Evolutionary conservation across 2,888 invertebrate genomes (phyloP), one percentile per base, ranked within the genome.

Genomic region (Idaea dimidiata): DNA sequence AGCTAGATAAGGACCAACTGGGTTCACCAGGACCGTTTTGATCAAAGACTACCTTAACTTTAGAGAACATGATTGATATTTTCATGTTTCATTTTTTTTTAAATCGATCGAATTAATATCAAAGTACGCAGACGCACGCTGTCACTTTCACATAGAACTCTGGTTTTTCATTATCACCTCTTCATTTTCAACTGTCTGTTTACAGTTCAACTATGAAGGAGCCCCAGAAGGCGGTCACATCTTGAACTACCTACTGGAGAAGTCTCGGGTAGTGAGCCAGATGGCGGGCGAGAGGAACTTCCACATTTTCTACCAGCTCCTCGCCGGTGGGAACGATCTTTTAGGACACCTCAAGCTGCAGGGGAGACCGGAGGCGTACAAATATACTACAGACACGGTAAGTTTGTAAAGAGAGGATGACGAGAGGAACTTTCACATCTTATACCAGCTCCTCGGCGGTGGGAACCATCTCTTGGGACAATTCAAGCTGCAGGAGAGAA

Each of bases 401-500:
- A 93, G 94, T 72, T n/a, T n/a, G n/a, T n/a, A n/a, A n/a, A n/a
- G n/a, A n/a, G n/a, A n/a, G 73, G 76, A 89, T 0, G 97, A 97
- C 0, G 98, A 98, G 84, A 94, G 97, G 68, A 98, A 97, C 87
- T 98, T 98, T 92, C 98, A 98, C 78, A 95, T 98, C 62, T 98
- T 98, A 90, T 98, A 98, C 84, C 98, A 98, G 82, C 88, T 98
- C 60, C 83, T 98, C 65, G 94, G 95, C 4, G 97, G 97, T 7
- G 96, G 95, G 0, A 94, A 94, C 24, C 93, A 93, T 0, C 86
- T 95, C 68, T 79, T 98, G 72, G 91, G 93, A 59, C 93, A 94
- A 60, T 87, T 97, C 63, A 93, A 94, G 60, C 92, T 98, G 61
- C 95, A 95, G 62, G 93, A 95, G 67, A 94, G 95, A 65, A 91